Evolutionary conservation across 1,140 invertebrate species (phyloP), one percentile per base, ranked within the genome.

Genomic region (Portunus trituberculatus): DNA sequence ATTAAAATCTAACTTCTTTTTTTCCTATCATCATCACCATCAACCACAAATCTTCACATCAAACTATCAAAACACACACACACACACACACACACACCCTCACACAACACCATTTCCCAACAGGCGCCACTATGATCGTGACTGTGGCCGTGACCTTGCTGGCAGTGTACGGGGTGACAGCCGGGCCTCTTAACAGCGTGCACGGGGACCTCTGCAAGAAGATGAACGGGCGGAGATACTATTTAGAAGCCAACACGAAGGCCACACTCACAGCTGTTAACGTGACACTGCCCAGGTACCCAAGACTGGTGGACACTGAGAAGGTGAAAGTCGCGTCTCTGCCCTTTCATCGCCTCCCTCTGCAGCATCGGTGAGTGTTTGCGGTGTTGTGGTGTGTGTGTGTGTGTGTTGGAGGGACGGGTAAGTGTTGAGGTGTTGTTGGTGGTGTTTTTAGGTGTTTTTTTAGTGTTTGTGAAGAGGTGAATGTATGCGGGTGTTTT

Each of bases 131-230:
- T 25, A n/a, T 29, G 16, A n/a, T 20, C 14, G 4, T 25, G 16
- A 39, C 48, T 28, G 10, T 82, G 29, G 31, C 28, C 52, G 10
- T 32, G 48, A 28, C 45, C 67, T 12, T 39, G 4, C 59, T 39
- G 20, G 6, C 20, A 8, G 1, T 76, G 8, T 14, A 10, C 52
- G 16, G 16, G 20, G 67, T 76, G 12, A n/a, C 31, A 28, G 46
- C 39, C 4, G 45, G n/a, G n/a, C 92, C 92, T 6, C 4, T 93
- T 16, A 87, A 87, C 92, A 52, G 7, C n/a, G 67, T 96, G 7
- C 93, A 93, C 25, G 95, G 95, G 28, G 95, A 96, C 67, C 59
- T 96, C 4, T 96, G 95, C 32, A 52, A 87, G 29, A 59, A 59
- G 20, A 67, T 96, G 93, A 86, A 94, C 25, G 93, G 93, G 0